Base-by-base conservation (phyloP, 2,113 vertebrate species). In the Lophotis ruficrista region DNA sequence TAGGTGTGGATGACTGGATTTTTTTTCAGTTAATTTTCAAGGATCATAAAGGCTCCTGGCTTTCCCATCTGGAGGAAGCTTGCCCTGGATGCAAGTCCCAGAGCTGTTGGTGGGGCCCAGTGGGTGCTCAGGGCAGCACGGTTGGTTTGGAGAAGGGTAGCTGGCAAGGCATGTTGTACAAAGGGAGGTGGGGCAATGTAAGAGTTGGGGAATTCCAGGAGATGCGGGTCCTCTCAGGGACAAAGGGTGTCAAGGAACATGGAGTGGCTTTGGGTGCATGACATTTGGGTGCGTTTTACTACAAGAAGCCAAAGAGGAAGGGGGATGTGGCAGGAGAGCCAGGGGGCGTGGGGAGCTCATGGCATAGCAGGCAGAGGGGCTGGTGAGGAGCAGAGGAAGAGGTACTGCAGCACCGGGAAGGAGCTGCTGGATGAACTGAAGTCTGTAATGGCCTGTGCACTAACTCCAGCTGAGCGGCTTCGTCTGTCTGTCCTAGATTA, bases 101-200 rank as follows among this genome's bases (percentile, higher is more conserved):
- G 33, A 71, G n/a, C 30, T 3, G 0, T 37, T 43, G 6, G 0
- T 18, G 50, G 10, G 25, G 27, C 45, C 3, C 0, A 5, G 28
- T 1, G 2, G 14, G 3, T 56, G 24, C n/a, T 78, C 0, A 0
- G 15, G 31, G 35, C n/a, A 68, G 9, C 6, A 4, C 0, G 1
- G 24, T 23, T 2, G 0, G 3, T 71, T 80, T 58, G n/a, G 31
- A 54, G 15, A 8, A 8, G 13, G 0, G 0, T 10, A 37, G 23
- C 28, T 73, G n/a, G 0, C 0, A 56, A 47, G 37, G 13, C 30
- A 30, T 28, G 23, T 78, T 2, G 0, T 62, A 14, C 14, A 30
- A 41, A 25, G 37, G 33, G 45, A 20, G 9, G 10, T 28, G 9
- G 6, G 25, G 10, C 2, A 0, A 0, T 62, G 6, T 11, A 13